phyloP scores from a whole-genome alignment of 2,113 vertebrate species.

The Coptodon rendalli region DNA sequence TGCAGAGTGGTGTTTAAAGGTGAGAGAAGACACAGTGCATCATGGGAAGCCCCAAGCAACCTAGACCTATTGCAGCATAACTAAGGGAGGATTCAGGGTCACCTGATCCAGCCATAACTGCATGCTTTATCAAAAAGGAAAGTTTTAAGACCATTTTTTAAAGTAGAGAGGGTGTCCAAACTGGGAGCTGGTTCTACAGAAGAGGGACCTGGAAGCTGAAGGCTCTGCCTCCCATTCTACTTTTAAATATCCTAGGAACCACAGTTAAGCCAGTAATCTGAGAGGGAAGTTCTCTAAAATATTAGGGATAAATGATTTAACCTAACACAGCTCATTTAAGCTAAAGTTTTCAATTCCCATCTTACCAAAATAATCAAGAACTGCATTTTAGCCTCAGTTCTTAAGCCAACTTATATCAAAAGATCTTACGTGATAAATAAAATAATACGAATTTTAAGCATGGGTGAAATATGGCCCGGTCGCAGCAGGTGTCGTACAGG shows the following conservation, averaged over 20 bases:
- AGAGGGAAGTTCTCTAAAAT: not conserved
- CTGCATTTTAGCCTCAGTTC: not conserved
- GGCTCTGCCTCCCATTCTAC: not conserved
- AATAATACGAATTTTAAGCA: not conserved
- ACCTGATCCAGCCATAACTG: not conserved
- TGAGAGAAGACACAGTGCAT: not conserved
- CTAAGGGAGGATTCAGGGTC: not conserved
- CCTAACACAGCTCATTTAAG: not conserved
- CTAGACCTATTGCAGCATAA: not conserved
- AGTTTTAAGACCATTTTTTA: not conserved
- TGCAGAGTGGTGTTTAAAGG: not conserved
- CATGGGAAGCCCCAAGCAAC: not conserved
- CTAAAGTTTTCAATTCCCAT: not conserved
- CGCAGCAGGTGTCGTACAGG: not conserved
- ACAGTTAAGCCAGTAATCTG: not conserved
- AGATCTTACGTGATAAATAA: not conserved
- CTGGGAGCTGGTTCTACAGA: not conserved
- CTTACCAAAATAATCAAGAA: not conserved
- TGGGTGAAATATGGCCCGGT: not conserved
- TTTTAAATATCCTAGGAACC: not conserved
- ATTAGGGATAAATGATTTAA: not conserved
- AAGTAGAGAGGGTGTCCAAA: not conserved
- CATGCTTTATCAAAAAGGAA: not conserved
- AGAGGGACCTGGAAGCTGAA: not conserved
- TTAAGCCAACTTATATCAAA: not conserved